Conservation (phyloP, 2,797 vertebrate genomes). For the Sebastes itinus region DNA sequence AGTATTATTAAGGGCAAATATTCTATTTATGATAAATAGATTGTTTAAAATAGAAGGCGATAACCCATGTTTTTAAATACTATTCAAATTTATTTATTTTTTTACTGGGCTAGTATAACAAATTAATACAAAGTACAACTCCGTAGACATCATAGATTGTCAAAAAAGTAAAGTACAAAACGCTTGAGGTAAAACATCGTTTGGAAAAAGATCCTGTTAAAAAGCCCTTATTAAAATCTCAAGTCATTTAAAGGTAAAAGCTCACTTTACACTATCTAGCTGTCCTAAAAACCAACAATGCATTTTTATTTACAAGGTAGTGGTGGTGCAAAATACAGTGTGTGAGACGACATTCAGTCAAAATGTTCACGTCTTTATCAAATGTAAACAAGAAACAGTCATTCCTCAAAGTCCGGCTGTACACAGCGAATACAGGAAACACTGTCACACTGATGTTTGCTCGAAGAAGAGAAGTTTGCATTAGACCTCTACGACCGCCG, state of each 20-base stretch:
- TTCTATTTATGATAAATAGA: background rate
- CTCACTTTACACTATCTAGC: constrained; percentile 73
- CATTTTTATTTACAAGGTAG: constrained; percentile 77
- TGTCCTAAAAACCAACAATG: constrained; percentile 66
- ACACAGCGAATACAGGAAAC: constrained; percentile 54
- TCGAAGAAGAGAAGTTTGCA: constrained; percentile 36
- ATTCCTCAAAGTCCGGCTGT: constrained; percentile 45
- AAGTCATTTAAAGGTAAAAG: constrained; percentile 69
- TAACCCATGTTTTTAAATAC: constrained; percentile 42
- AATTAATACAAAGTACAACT: constrained; percentile 82
- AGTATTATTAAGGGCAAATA: background rate
- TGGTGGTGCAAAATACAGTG: constrained; percentile 81
- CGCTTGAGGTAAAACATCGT: constrained; percentile 79
- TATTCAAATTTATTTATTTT: constrained; percentile 64
- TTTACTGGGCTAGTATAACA: constrained; percentile 80
- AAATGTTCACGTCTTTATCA: constrained; percentile 71
- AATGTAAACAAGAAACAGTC: constrained; percentile 78
- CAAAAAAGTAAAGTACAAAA: constrained; percentile 83
- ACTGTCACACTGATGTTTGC: constrained; percentile 48
- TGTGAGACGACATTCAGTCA: constrained; percentile 78
- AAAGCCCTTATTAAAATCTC: constrained; percentile 79
- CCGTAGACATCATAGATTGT: constrained; percentile 79
- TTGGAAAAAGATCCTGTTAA: constrained; percentile 76
- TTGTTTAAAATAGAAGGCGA: background rate
- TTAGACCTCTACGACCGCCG: constrained; percentile 26